Evolutionary conservation across 1,140 invertebrate genomes (phyloP).

Genomic region (Ceratina japonica): DNA sequence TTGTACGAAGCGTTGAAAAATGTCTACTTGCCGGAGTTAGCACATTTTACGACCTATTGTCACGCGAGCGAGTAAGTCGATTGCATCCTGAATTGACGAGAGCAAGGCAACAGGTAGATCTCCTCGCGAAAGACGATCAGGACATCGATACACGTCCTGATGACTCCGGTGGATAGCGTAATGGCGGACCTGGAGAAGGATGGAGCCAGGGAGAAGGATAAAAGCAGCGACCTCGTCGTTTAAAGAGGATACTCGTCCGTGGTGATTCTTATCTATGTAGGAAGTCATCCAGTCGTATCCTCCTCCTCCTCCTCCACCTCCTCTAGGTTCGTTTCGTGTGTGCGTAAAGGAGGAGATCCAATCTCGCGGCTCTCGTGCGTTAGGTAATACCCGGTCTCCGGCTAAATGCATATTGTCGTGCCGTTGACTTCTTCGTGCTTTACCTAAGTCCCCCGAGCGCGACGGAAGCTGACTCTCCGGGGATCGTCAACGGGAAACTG

Average conservation of each 20-base stretch:
- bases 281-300: constrained; percentile 60
- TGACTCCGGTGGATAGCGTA: constrained; percentile 62
- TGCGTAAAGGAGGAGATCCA: constrained; percentile 56
- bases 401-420: constrained; percentile 62
- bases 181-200: constrained; percentile 35
- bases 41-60: no score
- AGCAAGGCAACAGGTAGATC: no score
- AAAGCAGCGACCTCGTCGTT: constrained; percentile 58
- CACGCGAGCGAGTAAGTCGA: no score
- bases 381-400: constrained; percentile 56
- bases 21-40: no score
- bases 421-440: constrained; percentile 54
- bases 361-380: constrained; percentile 59
- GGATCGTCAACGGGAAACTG: constrained; percentile 36
- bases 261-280: constrained; percentile 67
- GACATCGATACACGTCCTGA: constrained; percentile 57
- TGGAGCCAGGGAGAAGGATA: background rate
- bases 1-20: no score
- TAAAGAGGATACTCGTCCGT: constrained; percentile 62
- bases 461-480: constrained; percentile 39
- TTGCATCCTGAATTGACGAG: no score
- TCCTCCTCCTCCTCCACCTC: constrained; percentile 37
- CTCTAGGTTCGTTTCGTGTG: constrained; percentile 9
- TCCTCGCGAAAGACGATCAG: no score
- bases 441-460: constrained; percentile 3